phyloP scores from a whole-genome alignment of 1,140 invertebrate genomes.

The Agrypnia vestita region DNA sequence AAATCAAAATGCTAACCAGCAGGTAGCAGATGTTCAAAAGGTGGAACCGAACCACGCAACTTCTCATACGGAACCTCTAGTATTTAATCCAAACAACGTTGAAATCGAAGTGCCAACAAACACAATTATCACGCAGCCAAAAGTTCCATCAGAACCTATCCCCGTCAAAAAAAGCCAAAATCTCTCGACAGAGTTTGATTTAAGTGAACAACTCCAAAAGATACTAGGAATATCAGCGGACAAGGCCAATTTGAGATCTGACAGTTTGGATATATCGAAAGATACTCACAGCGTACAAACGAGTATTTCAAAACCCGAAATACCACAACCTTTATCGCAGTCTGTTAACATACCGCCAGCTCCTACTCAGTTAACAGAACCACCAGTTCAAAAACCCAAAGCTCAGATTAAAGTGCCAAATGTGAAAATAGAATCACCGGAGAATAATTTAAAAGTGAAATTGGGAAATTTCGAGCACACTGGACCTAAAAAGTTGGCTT shows the following conservation, averaged over 20 bases:
- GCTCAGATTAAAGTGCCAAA: slow-evolving; percentile 66
- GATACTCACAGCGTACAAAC: slow-evolving; percentile 51
- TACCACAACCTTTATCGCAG: slow-evolving; percentile 20
- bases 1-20: neutral
- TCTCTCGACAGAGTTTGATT: slow-evolving; percentile 70
- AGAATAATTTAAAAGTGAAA: slow-evolving; percentile 66
- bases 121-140: slow-evolving; percentile 14
- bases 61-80: neutral
- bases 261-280: slow-evolving; percentile 50
- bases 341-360: slow-evolving; percentile 28
- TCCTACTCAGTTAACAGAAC: slow-evolving; percentile 4
- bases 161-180: slow-evolving; percentile 71
- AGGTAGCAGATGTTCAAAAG: neutral
- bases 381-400: slow-evolving; percentile 47
- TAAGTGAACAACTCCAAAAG: slow-evolving; percentile 71
- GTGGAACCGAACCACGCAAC: slow-evolving; percentile 13
- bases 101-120: slow-evolving; percentile 43
- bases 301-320: slow-evolving; percentile 37
- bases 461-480: slow-evolving; percentile 68
- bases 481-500: slow-evolving; percentile 65
- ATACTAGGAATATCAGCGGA: slow-evolving; percentile 71
- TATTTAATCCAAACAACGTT: slow-evolving; percentile 30
- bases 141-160: slow-evolving; percentile 49
- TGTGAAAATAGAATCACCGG: slow-evolving; percentile 72
- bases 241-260: slow-evolving; percentile 64